Evolutionary conservation across 2,113 vertebrate genomes (phyloP), one percentile per base, ranked within the genome.

Genomic region (Megaleporinus macrocephalus): DNA sequence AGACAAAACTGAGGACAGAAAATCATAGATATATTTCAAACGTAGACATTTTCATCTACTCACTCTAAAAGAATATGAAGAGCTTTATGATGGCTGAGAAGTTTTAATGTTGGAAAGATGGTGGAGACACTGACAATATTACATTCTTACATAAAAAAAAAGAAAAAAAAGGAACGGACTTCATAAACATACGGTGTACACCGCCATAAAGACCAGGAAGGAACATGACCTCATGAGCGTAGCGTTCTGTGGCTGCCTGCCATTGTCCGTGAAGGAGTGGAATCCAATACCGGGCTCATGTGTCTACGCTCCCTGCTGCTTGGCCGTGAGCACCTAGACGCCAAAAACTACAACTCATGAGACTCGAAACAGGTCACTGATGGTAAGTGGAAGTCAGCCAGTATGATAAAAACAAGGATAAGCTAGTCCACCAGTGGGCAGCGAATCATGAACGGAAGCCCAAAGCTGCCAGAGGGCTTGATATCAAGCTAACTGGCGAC

Each of bases 181-280:
- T 29, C 55, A 65, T 36, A 73, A 81, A 84, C 79, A 83, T 73
- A 84, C 73, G 20, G 75, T 79, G 82, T 73, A 33, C 24, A 73
- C n/a, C 55, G 29, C 66, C 69, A 76, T 75, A 75, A 86, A 79
- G 70, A 85, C 81, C 79, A 84, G 49, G 61, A 86, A 78, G 87
- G 61, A 79, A 77, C 82, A 80, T 80, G 84, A 86, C 66, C 77
- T 83, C 72, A 72, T 66, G 51, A 75, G 62, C 4, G 33, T 27
- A 13, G 78, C 59, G n/a, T 74, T 82, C 70, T 75, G 55, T 82
- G 80, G 76, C 72, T 55, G 69, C 47, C 5, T 73, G 77, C 76
- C 77, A 79, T 51, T 65, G 51, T 76, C 74, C 68, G 47, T 30
- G 76, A 82, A 63, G 33, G 22, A 85, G 76, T 55, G 80, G 47